Percentiles rank a stretch among this genome's conserved stretches.
Conservation (phyloP, 2,888 invertebrate genomes). For the Pterostichus madidus region DNA sequence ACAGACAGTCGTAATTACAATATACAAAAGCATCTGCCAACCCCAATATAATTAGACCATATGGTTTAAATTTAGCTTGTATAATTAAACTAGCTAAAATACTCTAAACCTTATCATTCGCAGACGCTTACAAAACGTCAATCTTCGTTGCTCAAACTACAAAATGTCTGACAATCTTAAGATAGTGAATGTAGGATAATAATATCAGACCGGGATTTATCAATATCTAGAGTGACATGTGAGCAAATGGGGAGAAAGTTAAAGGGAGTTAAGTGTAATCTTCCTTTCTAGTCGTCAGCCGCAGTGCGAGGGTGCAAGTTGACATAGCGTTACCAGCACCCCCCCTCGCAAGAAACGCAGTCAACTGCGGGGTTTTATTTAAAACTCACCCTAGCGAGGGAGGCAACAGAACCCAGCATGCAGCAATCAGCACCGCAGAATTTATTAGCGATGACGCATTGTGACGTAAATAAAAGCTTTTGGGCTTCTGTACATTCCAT, state of each 20-base stretch:
- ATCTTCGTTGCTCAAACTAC: conserved; percentile 13
- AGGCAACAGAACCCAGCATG: neutral
- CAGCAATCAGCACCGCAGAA: conserved; percentile 58
- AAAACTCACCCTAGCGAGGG: conserved; percentile 2
- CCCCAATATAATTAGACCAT: conserved; percentile 24
- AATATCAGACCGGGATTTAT: conserved; percentile 52
- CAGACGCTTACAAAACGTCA: conserved; percentile 27
- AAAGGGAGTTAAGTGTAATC: conserved; percentile 63
- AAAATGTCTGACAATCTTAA: conserved; percentile 30
- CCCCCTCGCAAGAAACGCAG: neutral
- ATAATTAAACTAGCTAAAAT: conserved; percentile 1
- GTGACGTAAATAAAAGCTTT: conserved; percentile 57
- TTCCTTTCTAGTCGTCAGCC: conserved; percentile 55
- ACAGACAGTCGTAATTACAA: neutral
- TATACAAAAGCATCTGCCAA: conserved; percentile 16
- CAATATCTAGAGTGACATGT: conserved; percentile 59
- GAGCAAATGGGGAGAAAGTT: conserved; percentile 54
- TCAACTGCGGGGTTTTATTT: conserved; percentile 26
- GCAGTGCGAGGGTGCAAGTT: neutral
- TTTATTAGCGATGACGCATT: conserved; percentile 65
- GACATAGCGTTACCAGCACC: neutral
- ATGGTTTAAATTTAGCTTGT: conserved; percentile 20
- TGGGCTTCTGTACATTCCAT: conserved; percentile 36
- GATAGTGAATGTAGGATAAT: conserved; percentile 43
- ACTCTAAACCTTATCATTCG: neutral